Evolutionary conservation across 1,140 invertebrate genomes (phyloP), one percentile per base, ranked within the genome.

Genomic region (Rhopalosiphum maidis): DNA sequence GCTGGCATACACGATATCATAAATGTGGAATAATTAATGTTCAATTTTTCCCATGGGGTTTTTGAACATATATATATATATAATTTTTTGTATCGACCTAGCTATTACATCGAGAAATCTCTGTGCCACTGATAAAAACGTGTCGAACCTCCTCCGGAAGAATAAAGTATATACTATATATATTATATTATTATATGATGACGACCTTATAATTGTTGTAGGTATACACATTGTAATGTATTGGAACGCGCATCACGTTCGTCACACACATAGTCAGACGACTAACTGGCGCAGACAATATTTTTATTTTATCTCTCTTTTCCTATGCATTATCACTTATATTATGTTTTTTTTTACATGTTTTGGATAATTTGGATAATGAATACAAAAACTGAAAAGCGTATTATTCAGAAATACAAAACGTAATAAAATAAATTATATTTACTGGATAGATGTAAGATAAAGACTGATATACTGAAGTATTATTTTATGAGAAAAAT

Each of bases 21-120:
- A 48, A 87, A 87, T 48, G 35, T n/a, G 87, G 48, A 89, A 89
- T 89, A 89, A 89, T 54, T 89, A 89, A 89, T 54, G 48, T 89
- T 89, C n/a, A 3, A 89, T 89, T 54, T 54, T 89, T 89, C 51
- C 51, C 51, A 54, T 89, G 7, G 51, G 35, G n/a, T 87, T 87
- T 87, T 87, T 87, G 37, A 37, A 83, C 82, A 37, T 18, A 41
- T 48, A 60, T 60, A 60, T 60, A 8, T 55, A 60, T 18, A 21
- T 48, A 35, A 48, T 87, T 87, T 87, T 87, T 35, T 87, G 43
- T 48, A 46, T 48, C 46, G 25, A 48, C 43, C 46, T 87, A n/a
- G n/a, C n/a, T n/a, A 87, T 87, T 87, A 87, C 43, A 30, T 87
- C 0, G 30, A 48, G 86, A 87, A 87, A 48, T 48, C 43, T 87